Conservation (phyloP, 2,113 vertebrate genomes). For the Cathartes aura region DNA sequence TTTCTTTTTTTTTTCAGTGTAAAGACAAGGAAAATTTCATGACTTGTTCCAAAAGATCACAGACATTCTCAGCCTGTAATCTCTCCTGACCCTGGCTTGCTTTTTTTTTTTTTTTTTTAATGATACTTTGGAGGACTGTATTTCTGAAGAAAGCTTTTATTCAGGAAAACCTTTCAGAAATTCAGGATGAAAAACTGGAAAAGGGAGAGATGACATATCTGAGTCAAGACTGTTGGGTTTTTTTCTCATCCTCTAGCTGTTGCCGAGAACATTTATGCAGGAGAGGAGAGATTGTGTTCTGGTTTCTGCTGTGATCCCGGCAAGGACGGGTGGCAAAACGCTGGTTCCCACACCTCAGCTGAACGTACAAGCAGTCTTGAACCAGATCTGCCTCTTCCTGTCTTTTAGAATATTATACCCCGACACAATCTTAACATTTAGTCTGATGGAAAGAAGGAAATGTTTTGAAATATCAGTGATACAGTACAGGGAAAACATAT, state of each 20-base stretch:
- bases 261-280: neutral
- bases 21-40: neutral
- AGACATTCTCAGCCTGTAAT: neutral
- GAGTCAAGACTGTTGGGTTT: fast-evolving
- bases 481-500: neutral
- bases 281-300: neutral
- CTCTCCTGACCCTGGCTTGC: fast-evolving
- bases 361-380: neutral
- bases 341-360: neutral
- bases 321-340: neutral
- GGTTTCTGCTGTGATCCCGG: neutral
- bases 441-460: neutral
- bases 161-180: neutral
- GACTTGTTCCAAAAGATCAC: neutral
- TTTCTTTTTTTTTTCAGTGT: neutral
- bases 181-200: neutral
- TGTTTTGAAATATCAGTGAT: neutral
- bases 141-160: neutral
- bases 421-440: neutral
- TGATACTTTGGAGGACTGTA: neutral
- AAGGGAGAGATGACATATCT: neutral
- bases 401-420: neutral
- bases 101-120: neutral
- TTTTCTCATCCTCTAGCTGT: neutral
- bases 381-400: neutral